Evolutionary conservation across 2,888 invertebrate genomes (phyloP).

Genomic region (Chymomyza amoena): DNA sequence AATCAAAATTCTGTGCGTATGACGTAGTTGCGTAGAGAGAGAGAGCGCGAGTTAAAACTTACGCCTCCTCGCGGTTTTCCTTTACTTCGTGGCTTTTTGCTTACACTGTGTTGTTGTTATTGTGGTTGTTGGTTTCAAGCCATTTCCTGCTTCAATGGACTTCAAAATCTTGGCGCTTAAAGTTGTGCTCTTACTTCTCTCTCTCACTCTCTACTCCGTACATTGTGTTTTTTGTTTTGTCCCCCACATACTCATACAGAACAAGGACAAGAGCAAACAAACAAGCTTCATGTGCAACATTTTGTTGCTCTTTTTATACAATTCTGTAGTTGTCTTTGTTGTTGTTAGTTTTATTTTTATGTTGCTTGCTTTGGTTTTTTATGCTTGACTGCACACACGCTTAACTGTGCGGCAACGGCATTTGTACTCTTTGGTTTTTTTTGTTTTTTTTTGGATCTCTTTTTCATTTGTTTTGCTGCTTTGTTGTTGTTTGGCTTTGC

Average conservation of each 20-base stretch:
- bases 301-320: neutral
- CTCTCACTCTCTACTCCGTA: too few species aligned
- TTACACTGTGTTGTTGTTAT: neutral
- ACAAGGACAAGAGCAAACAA: neutral
- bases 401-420: conserved; percentile 44
- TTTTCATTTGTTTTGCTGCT: conserved; percentile 6
- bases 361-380: conserved; percentile 32
- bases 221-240: neutral
- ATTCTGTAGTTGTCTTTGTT: conserved; percentile 12
- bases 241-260: neutral
- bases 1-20: too few species aligned
- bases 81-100: too few species aligned
- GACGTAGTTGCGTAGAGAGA: too few species aligned
- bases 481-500: conserved; percentile 22
- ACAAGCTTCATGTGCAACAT: neutral
- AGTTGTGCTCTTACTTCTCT: conserved; percentile 46
- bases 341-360: conserved; percentile 50
- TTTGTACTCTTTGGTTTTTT: conserved; percentile 29
- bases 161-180: conserved; percentile 53
- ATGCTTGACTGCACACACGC: conserved; percentile 48
- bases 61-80: too few species aligned
- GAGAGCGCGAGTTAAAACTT: too few species aligned
- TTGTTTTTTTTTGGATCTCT: neutral
- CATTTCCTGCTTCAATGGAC: conserved; percentile 60
- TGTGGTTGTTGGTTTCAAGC: conserved; percentile 29